Percentiles rank a stretch among this genome's conserved stretches.
Conservation (phyloP, 2,797 vertebrate species). For the Sarcophilus harrisii region DNA sequence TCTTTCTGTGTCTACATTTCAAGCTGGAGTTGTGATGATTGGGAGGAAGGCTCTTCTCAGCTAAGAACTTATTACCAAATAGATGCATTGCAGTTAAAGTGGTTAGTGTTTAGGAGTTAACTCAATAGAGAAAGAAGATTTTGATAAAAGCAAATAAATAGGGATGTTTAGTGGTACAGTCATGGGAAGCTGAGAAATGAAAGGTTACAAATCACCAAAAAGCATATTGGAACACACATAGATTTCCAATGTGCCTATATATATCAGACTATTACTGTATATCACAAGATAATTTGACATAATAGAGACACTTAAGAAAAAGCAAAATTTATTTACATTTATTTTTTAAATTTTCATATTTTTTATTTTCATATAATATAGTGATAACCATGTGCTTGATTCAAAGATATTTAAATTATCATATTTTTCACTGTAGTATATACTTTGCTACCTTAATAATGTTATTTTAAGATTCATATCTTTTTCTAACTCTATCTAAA, state of each 20-base stretch:
- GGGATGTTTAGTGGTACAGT: slow-evolving; percentile 70
- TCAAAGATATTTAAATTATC: neutral
- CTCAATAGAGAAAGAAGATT: slow-evolving; percentile 77
- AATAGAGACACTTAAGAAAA: slow-evolving; percentile 57
- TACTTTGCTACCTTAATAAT: neutral
- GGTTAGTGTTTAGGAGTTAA: slow-evolving; percentile 80
- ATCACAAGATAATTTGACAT: slow-evolving; percentile 52
- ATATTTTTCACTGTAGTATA: neutral
- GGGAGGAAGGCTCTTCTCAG: slow-evolving; percentile 84
- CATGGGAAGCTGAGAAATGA: slow-evolving; percentile 57
- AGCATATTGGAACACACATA: slow-evolving; percentile 40
- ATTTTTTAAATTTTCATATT: slow-evolving; percentile 47
- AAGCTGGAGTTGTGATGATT: slow-evolving; percentile 86
- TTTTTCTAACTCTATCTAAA: neutral
- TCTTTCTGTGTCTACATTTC: slow-evolving; percentile 86
- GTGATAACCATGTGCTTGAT: neutral
- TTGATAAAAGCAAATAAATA: slow-evolving; percentile 82
- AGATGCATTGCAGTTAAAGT: slow-evolving; percentile 81
- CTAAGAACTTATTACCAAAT: slow-evolving; percentile 83
- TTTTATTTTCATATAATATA: slow-evolving; percentile 29
- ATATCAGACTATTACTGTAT: slow-evolving; percentile 62
- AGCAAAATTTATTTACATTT: slow-evolving; percentile 57
- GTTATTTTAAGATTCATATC: neutral
- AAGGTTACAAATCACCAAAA: slow-evolving; percentile 59
- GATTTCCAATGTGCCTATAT: slow-evolving; percentile 64